Conservation (phyloP, 2,888 invertebrate genomes). For the Plagiodera versicolora region DNA sequence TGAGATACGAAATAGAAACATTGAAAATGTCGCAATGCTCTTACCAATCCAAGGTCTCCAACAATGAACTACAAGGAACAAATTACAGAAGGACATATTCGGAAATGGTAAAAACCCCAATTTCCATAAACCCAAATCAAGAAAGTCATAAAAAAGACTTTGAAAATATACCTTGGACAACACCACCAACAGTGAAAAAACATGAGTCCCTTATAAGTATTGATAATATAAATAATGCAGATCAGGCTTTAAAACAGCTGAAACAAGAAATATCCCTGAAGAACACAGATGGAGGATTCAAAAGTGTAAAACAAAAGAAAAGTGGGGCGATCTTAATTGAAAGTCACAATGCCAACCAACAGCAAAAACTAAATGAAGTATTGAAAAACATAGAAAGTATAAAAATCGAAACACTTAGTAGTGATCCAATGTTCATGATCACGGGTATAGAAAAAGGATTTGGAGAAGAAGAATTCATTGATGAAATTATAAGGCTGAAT, state of each 20-base stretch:
- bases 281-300: not conserved
- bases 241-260: not conserved
- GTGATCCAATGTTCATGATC: not conserved
- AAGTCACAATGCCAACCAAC: not conserved
- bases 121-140: too few species aligned
- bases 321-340: not conserved
- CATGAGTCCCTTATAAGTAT: not conserved
- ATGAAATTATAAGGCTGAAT: not conserved
- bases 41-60: not conserved
- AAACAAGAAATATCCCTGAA: not conserved
- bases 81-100: too few species aligned
- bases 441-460: slow-evolving; percentile 1
- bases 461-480: not conserved
- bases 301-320: not conserved
- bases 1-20: not conserved
- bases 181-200: not conserved
- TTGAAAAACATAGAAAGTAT: not conserved
- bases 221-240: not conserved
- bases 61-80: too few species aligned
- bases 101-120: too few species aligned
- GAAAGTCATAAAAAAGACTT: too few species aligned
- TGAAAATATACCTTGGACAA: too few species aligned
- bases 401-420: not conserved
- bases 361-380: not conserved
- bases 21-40: not conserved